A percentile compares a stretch with the other conserved stretches of the same genome.
Evolutionary conservation across 2,797 vertebrate species (phyloP).

Genomic region (Squalus acanthias): DNA sequence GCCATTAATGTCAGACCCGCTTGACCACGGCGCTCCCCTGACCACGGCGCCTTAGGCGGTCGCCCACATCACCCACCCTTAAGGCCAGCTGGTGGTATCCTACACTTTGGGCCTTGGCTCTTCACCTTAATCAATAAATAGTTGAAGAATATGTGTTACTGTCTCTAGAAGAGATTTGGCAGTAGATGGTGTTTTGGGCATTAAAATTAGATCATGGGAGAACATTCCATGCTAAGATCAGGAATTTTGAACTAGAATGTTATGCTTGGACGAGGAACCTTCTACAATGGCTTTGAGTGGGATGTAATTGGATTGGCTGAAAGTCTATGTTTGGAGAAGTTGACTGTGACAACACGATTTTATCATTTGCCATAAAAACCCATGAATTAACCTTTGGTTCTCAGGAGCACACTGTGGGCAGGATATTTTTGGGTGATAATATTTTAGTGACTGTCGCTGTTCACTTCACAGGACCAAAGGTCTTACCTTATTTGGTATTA

Average conservation of each 20-base stretch:
- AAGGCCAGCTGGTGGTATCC: background rate
- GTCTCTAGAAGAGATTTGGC: background rate
- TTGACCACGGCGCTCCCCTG: too few relatives aligned
- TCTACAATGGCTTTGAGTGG: background rate
- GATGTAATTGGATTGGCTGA: background rate
- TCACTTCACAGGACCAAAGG: background rate
- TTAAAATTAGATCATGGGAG: slow-evolving; percentile 5
- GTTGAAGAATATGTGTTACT: background rate
- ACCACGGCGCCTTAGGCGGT: too few relatives aligned
- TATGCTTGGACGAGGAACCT: background rate
- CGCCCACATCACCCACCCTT: too few relatives aligned
- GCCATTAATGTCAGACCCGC: too few relatives aligned
- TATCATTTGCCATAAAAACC: background rate
- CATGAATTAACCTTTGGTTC: slow-evolving; percentile 12
- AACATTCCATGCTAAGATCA: slow-evolving; percentile 15
- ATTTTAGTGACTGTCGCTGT: background rate
- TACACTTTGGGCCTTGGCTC: background rate
- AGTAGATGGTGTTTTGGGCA: background rate
- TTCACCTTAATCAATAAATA: background rate
- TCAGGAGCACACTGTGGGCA: background rate
- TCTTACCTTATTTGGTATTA: background rate
- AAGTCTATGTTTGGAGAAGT: background rate
- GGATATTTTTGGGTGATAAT: slow-evolving; percentile 7
- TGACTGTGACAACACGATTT: background rate
- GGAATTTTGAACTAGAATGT: slow-evolving; percentile 19